These are phyloP conservation scores for Tachuris rubrigastra DNA, from an alignment of 2,113 vertebrate genomes.

Conservation along the genomic window DNA sequence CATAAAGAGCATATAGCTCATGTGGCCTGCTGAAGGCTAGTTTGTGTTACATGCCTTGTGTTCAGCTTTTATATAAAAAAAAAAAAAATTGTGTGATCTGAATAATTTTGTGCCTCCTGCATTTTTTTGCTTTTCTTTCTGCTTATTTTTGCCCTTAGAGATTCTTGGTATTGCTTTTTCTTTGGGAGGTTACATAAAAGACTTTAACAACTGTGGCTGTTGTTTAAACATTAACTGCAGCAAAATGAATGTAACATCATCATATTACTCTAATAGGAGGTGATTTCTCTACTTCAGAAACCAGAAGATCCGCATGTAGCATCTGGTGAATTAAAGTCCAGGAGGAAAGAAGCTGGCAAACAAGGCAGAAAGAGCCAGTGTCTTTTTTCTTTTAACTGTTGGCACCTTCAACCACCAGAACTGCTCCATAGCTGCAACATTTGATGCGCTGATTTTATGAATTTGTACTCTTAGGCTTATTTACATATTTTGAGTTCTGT, in stretches of 20 bases:
- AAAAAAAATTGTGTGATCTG: not conserved
- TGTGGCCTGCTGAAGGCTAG: not conserved
- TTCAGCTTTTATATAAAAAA: not conserved
- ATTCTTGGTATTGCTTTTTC: not conserved
- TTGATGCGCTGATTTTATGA: not conserved
- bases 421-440: not conserved
- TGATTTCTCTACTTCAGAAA: not conserved
- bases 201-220: not conserved
- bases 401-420: not conserved
- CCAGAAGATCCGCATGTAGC: not conserved
- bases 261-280: not conserved
- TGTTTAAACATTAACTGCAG: not conserved
- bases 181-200: not conserved
- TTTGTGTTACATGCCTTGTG: not conserved
- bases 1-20: not conserved
- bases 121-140: conserved; percentile 5
- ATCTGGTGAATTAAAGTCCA: not conserved
- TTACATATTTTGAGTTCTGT: not conserved
- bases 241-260: not conserved
- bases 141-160: not conserved
- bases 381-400: not conserved
- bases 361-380: not conserved
- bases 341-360: not conserved
- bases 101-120: not conserved
- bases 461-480: not conserved